Evolutionary conservation across 1,140 invertebrate genomes (phyloP).

Genomic region (Eumeta japonica): DNA sequence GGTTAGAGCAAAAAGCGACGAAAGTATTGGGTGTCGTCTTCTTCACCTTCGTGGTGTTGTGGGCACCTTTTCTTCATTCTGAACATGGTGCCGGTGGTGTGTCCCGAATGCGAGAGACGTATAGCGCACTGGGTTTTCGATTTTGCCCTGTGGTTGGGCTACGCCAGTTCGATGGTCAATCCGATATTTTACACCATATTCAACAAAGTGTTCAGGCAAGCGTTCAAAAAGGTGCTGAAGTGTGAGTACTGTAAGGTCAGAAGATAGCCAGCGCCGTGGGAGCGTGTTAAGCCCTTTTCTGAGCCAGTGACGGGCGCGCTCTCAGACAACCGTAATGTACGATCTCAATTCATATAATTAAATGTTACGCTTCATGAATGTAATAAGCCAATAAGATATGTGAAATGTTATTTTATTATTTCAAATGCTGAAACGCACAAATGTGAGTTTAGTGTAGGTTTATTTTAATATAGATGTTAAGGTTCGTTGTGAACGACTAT

Average conservation of each 20-base stretch:
- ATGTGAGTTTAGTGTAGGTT: too few relatives aligned
- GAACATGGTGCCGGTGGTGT: conserved; percentile 78
- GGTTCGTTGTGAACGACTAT: too few relatives aligned
- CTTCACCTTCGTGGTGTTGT: conserved; percentile 89
- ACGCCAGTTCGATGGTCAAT: conserved; percentile 90
- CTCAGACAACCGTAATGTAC: conserved; percentile 46
- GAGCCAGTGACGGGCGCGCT: conserved; percentile 45
- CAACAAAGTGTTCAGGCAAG: conserved; percentile 88
- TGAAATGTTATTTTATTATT: too few relatives aligned
- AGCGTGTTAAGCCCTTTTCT: conserved; percentile 46
- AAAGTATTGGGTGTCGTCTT: conserved; percentile 91
- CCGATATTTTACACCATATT: conserved; percentile 94
- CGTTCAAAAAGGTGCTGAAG: conserved; percentile 84
- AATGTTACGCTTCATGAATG: too few relatives aligned
- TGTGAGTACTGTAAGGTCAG: conserved; percentile 68
- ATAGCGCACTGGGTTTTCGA: conserved; percentile 79
- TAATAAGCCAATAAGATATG: too few relatives aligned
- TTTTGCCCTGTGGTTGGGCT: conserved; percentile 87
- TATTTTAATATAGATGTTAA: too few relatives aligned
- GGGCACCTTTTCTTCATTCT: conserved; percentile 92
- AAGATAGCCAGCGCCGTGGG: conserved; percentile 59
- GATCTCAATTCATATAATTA: conserved; percentile 48
- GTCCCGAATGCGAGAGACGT: conserved; percentile 71
- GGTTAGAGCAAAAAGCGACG: conserved; percentile 90
- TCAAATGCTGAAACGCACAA: too few relatives aligned